These are phyloP conservation scores for Nomada fucata DNA, from an alignment of 2,888 invertebrate species.

Conservation along the genomic window DNA sequence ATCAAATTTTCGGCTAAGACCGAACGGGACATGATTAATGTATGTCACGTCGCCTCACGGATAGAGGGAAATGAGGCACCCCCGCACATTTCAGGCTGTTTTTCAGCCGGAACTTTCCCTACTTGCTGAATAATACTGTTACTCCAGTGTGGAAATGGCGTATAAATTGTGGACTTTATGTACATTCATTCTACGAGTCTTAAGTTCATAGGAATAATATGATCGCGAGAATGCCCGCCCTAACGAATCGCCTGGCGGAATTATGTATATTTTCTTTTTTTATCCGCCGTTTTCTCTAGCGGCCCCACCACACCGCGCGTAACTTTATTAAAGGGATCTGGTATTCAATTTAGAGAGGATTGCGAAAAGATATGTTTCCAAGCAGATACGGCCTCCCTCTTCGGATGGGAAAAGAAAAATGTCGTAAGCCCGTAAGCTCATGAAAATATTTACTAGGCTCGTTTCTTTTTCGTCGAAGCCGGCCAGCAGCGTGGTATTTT, in stretches of 20 bases:
- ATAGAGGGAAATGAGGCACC: conserved; percentile 62
- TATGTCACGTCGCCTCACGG: conserved; percentile 66
- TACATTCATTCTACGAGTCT: conserved; percentile 11
- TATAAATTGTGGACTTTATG: conserved; percentile 43
- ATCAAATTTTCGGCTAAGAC: conserved; percentile 69
- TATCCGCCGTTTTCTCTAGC: not conserved
- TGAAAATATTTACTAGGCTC: conserved; percentile 70
- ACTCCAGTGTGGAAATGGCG: conserved; percentile 26
- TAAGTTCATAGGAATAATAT: conserved; percentile 10
- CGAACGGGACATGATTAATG: conserved; percentile 68
- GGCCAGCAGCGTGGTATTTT: conserved; percentile 60
- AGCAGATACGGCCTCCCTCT: conserved; percentile 49
- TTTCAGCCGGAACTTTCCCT: conserved; percentile 54
- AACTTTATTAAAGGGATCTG: conserved; percentile 69
- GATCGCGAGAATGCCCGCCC: conserved; percentile 10
- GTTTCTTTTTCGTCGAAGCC: conserved; percentile 49
- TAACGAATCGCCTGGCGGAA: conserved; percentile 53
- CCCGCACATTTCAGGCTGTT: conserved; percentile 59
- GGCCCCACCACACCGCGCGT: conserved; percentile 2
- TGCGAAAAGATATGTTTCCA: conserved; percentile 58
- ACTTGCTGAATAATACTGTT: conserved; percentile 41
- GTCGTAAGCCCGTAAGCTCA: conserved; percentile 68
- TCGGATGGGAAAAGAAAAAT: conserved; percentile 14
- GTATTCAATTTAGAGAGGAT: conserved; percentile 73
- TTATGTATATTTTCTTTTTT: conserved; percentile 28